These are phyloP conservation scores for Cynopterus sphinx DNA, from an alignment of 2,797 vertebrate genomes.

Conservation along the genomic window DNA sequence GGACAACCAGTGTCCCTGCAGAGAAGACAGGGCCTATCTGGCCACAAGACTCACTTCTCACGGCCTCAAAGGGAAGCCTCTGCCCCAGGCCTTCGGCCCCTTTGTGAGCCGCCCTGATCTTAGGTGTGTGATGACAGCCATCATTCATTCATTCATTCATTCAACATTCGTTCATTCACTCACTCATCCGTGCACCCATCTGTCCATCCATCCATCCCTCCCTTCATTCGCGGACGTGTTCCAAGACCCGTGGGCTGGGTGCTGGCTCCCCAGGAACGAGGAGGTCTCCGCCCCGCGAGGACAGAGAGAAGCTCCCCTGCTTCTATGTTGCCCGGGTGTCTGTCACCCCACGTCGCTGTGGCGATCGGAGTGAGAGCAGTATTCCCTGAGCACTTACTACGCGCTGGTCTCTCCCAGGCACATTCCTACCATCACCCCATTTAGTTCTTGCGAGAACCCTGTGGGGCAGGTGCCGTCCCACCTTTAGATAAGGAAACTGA, in stretches of 20 bases:
- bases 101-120: neutral
- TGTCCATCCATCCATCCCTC: neutral
- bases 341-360: fast-evolving
- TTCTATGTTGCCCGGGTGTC: neutral
- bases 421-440: neutral
- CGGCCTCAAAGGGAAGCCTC: fast-evolving
- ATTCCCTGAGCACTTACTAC: fast-evolving
- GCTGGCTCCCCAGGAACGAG: neutral
- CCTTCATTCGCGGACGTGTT: neutral
- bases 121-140: neutral
- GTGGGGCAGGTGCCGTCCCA: neutral
- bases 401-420: neutral
- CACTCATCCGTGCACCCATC: fast-evolving
- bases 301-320: neutral
- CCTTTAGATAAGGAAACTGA: neutral
- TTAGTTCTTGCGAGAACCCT: neutral
- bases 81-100: neutral
- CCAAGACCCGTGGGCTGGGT: neutral
- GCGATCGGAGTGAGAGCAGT: fast-evolving
- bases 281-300: fast-evolving
- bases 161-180: no score
- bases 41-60: fast-evolving
- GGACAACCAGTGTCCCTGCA: neutral
- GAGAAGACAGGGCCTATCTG: neutral
- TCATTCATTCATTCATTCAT: neutral